Conservation (phyloP, 64 coral and sea anemone genomes). For the Pachyseris speciosa region DNA sequence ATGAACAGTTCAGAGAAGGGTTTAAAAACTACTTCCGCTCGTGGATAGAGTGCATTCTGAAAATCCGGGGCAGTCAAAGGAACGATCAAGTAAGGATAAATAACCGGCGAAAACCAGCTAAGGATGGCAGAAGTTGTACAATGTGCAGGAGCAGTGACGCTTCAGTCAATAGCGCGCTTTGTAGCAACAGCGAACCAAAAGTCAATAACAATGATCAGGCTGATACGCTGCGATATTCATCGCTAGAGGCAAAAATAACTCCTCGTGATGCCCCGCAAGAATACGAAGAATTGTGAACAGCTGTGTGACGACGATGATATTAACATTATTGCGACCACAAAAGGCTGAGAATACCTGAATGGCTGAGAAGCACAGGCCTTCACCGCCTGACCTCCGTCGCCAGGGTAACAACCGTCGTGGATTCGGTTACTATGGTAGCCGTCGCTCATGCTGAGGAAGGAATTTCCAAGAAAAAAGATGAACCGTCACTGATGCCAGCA, state of each 20-base stretch:
- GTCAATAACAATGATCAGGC: background rate
- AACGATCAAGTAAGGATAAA: background rate
- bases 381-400: no score
- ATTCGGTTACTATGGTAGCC: background rate
- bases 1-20: conserved; percentile 89
- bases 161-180: background rate
- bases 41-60: conserved; percentile 64
- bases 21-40: conserved; percentile 88
- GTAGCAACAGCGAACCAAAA: background rate
- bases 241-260: background rate
- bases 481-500: no score
- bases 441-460: background rate
- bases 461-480: background rate
- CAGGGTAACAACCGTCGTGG: background rate
- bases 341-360: no score
- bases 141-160: background rate
- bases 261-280: background rate
- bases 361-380: no score
- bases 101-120: background rate
- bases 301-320: background rate
- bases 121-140: background rate
- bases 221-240: no score
- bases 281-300: background rate
- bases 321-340: no score
- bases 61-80: conserved; percentile 20